These are phyloP conservation scores for Macrotrachela quadricornifera DNA, from an alignment of 1,140 invertebrate genomes.

Conservation along the genomic window DNA sequence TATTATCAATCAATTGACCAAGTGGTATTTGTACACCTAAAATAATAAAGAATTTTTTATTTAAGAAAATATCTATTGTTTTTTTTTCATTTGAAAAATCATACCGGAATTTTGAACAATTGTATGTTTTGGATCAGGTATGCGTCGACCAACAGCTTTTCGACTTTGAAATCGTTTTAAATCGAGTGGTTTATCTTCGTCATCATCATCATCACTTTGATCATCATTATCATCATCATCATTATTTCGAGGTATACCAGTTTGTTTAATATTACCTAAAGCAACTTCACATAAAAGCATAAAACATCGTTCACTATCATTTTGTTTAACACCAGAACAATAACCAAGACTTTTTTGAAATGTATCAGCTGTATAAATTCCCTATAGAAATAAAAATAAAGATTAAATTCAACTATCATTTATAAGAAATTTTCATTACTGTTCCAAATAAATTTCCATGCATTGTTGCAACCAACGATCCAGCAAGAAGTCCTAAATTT, in stretches of 20 bases:
- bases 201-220: conserved; percentile 14
- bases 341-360: conserved; percentile 25
- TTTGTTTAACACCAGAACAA: conserved; percentile 8
- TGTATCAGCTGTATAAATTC: conserved; percentile 29
- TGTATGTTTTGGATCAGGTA: conserved; percentile 18
- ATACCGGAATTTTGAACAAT: conserved; percentile 15
- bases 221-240: conserved; percentile 14
- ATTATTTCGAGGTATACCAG: background rate
- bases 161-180: too few species aligned
- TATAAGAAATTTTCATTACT: too few species aligned
- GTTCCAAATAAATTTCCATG: too few species aligned
- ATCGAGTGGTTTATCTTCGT: too few species aligned
- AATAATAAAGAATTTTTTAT: too few species aligned
- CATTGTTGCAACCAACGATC: too few species aligned
- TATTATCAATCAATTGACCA: conserved; percentile 13
- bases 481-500: too few species aligned
- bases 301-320: background rate
- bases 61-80: too few species aligned
- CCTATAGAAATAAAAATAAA: conserved; percentile 15
- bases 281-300: conserved; percentile 16
- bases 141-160: conserved; percentile 15
- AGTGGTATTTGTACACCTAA: conserved; percentile 14
- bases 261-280: conserved; percentile 18
- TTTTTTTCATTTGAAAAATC: too few species aligned
- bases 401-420: too few species aligned